A percentile compares a stretch with the other conserved stretches of the same genome.
These are phyloP conservation scores for Sinhomidia bicolor DNA, from an alignment of 2,888 invertebrate species.

Conservation along the genomic window DNA sequence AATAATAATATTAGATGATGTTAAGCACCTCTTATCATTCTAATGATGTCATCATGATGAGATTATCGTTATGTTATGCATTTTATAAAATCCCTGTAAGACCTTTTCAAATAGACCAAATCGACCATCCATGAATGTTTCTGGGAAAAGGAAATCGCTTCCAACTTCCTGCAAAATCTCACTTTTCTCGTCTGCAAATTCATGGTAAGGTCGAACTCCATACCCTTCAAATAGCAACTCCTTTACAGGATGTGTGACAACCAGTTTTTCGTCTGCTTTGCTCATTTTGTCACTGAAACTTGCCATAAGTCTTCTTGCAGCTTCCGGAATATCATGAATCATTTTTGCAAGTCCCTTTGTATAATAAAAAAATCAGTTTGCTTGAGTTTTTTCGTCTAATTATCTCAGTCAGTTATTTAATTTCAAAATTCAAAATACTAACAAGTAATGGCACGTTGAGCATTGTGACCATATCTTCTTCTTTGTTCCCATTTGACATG, in stretches of 20 bases:
- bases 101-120: conserved; percentile 76
- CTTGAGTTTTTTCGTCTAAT: background rate
- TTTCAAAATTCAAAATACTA: conserved; percentile 44
- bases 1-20: conserved; percentile 10
- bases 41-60: background rate
- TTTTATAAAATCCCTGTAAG: background rate
- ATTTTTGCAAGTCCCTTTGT: conserved; percentile 69
- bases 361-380: too few relatives aligned
- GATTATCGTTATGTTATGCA: too few relatives aligned
- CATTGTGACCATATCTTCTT: conserved; percentile 81
- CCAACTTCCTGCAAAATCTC: conserved; percentile 64
- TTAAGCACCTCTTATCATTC: conserved; percentile 29
- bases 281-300: conserved; percentile 64
- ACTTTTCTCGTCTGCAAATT: conserved; percentile 74
- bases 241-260: conserved; percentile 72
- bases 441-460: conserved; percentile 82
- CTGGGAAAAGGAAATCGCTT: conserved; percentile 72
- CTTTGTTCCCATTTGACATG: conserved; percentile 81
- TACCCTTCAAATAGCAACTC: conserved; percentile 78
- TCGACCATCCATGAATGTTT: conserved; percentile 71
- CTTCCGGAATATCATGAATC: conserved; percentile 65
- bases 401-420: background rate
- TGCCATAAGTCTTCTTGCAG: conserved; percentile 40
- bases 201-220: conserved; percentile 70
- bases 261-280: conserved; percentile 69